Base-by-base conservation (phyloP, 2,113 vertebrate genomes). In the Oryzias celebensis region DNA sequence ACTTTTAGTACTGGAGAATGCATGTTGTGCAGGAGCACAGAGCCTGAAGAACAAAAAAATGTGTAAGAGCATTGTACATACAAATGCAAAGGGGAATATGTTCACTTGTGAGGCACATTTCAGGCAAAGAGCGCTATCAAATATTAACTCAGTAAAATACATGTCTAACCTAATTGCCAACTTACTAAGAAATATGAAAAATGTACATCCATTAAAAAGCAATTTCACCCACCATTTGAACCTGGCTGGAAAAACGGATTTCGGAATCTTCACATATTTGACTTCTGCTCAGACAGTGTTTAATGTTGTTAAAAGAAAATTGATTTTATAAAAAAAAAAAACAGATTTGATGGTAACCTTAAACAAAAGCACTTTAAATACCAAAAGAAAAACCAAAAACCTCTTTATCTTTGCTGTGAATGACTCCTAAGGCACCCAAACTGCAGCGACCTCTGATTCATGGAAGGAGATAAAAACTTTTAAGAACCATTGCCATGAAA, bases 111-210 rank as follows among this genome's bases (percentile, higher is more conserved):
- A 71, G 20, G 55, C 57, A 50, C 54, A 46, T 28, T 41, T 52
- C 43, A 64, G 26, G 43, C 51, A 47, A 18, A 16, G 45, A n/a
- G 62, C 22, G 14, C 31, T 62, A 62, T 62, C 36, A 49, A 56
- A 65, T 42, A 65, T 65, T 42, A 65, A 49, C 44, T 55, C 1
- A 4, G 8, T 14, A 52, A 54, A 64, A 46, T 64, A 54, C 18
- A 3, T 23, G 44, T 56, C 45, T 56, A 65, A 65, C 45, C 62
- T 56, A 15, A 42, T 64, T 65, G 62, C 41, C 26, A 31, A 58
- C 47, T 49, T 58, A 50, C 52, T 26, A 71, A 58, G 52, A 71
- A 24, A 58, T 31, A 4, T 46, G 17, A 71, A 26, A 71, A 63
- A 50, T 44, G 4, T 45, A 7, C 47, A 28, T 56, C 54, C 7